Evolutionary conservation across 2,797 vertebrate genomes (phyloP), one percentile per base, ranked within the genome.

Genomic region (Geotria australis): DNA sequence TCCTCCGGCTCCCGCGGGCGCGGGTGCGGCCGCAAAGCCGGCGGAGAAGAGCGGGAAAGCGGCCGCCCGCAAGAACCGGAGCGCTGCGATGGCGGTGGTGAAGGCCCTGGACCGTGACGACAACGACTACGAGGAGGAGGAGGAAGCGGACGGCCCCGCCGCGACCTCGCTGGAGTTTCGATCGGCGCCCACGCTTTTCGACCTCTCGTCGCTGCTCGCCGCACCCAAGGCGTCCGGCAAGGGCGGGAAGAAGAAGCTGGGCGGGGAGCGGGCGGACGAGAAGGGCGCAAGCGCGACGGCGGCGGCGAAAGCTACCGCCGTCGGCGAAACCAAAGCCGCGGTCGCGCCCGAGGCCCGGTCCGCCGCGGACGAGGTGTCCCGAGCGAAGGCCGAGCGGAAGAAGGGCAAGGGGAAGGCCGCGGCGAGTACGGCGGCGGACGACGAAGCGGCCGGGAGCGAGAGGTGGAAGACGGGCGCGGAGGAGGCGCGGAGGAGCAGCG

Each of bases 141-240:
- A 79, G 0, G 78, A 85, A 4, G 66, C 69, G 0, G 0, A 59
- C 1, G 7, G 57, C 0, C 46, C 57, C 0, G 76, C 79, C 46
- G 58, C 74, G 65, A 77, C 73, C 0, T 67, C 72, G 48, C 79
- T 79, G 68, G 80, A 83, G 70, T 73, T 78, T 61, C 74, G 77
- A 9, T 70, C 66, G 0, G 62, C 76, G 2, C 83, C 85, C 0
- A 81, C 84, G 2, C 79, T 80, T 69, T 70, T 81, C 7, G 78
- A 85, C 1, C 82, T 85, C 12, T 83, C 88, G 0, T 83, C 83
- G 58, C 67, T 86, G 63, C 73, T 84, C 68, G 80, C 77, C 0
- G 70, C 67, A 47, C 73, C 76, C 9, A 61, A 79, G 57, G 66
- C 68, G 8, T 65, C 68, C 10, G 63, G 69, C 0, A 95, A 84